A percentile compares a stretch with the other conserved stretches of the same genome.
Evolutionary conservation across 1,140 invertebrate species (phyloP).

Genomic region (Drosophila seguyi): DNA sequence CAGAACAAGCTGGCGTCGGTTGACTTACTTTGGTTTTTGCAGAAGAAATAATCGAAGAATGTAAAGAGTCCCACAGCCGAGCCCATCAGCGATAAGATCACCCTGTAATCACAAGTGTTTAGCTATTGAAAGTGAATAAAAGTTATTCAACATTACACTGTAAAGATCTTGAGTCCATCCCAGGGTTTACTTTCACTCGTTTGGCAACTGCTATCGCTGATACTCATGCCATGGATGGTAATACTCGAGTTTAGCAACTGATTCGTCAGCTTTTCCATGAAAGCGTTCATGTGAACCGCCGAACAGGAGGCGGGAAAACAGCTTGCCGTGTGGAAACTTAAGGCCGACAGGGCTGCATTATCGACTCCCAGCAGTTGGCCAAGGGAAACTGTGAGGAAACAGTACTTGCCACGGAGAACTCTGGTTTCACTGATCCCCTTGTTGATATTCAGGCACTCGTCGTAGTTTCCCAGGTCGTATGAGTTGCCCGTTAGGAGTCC

Average conservation of each 20-base stretch:
- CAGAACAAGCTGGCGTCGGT: not conserved
- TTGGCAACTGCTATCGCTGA: conserved; percentile 21
- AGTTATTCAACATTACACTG: conserved; percentile 33
- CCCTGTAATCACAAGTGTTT: conserved; percentile 13
- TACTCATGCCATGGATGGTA: not conserved
- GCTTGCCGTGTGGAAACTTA: not conserved
- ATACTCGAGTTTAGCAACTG: not conserved
- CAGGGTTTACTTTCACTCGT: conserved; percentile 12
- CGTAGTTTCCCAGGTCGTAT: conserved; percentile 60
- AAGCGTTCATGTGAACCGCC: not conserved
- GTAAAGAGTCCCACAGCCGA: conserved; percentile 13
- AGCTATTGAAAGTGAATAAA: not conserved
- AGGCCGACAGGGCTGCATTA: not conserved
- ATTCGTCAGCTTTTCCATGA: conserved; percentile 1
- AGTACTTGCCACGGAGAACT: conserved; percentile 50
- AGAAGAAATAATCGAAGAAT: conserved; percentile 44
- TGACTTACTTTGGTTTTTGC: conserved; percentile 38
- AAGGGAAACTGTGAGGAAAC: not conserved
- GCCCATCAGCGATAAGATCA: conserved; percentile 34
- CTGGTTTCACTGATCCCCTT: not conserved
- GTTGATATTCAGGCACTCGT: conserved; percentile 50
- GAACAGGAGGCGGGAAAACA: conserved; percentile 22
- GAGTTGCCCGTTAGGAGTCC: conserved; percentile 15
- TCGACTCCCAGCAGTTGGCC: not conserved
- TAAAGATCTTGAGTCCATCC: conserved; percentile 38